Evolutionary conservation across 2,797 vertebrate species (phyloP).

Genomic region (Propithecus deckenii): DNA sequence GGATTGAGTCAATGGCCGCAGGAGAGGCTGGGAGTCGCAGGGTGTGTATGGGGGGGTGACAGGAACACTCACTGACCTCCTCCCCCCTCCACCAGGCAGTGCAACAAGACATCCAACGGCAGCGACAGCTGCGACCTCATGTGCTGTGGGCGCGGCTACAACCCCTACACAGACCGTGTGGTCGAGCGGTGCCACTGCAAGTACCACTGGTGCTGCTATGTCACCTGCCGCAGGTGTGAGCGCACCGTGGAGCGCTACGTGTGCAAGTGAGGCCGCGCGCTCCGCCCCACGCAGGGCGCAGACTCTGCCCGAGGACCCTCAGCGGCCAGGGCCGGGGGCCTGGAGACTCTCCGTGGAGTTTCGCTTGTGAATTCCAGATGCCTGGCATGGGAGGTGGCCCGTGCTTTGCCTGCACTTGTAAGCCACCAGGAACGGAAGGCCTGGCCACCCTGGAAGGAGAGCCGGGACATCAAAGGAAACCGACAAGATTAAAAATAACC

Average conservation of each 20-base stretch:
- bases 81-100: constrained; percentile 89
- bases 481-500: constrained; percentile 75
- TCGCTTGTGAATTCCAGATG: background rate
- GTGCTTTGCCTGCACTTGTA: constrained; percentile 50
- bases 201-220: constrained; percentile 99
- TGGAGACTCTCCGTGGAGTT: background rate
- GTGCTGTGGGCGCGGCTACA: constrained; percentile 99
- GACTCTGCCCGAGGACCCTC: background rate
- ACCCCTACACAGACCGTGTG: constrained; percentile 97
- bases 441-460: constrained; percentile 27
- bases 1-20: accelerated
- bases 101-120: constrained; percentile 97
- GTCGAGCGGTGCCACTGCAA: constrained; percentile 98
- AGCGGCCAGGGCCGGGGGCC: background rate
- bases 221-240: constrained; percentile 99
- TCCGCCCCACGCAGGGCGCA: background rate
- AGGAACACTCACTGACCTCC: background rate
- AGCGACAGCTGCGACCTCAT: constrained; percentile 99
- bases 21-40: background rate
- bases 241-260: constrained; percentile 96
- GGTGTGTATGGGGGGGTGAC: background rate
- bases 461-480: constrained; percentile 69
- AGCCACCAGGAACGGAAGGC: constrained; percentile 31
- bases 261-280: constrained; percentile 90
- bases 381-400: background rate